Evolutionary conservation across 2,797 vertebrate genomes (phyloP).

Genomic region (Malurus leucopterus): DNA sequence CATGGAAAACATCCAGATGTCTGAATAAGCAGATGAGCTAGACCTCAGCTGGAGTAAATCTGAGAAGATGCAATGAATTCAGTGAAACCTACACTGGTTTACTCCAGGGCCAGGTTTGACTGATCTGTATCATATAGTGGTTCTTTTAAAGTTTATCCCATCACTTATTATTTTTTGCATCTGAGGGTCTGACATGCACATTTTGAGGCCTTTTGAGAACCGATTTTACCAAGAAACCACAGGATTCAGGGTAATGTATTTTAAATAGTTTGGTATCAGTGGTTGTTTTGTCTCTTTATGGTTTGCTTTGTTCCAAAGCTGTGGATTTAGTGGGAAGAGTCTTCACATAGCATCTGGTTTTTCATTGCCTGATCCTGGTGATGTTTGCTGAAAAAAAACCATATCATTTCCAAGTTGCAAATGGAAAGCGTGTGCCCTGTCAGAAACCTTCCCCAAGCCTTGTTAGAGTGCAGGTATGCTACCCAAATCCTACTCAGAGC

Average conservation of each 20-base stretch:
- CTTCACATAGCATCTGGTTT: not conserved
- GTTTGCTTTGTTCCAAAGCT: slow-evolving; percentile 21
- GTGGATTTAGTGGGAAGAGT: not conserved
- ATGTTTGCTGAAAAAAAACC: not conserved
- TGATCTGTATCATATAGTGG: not conserved
- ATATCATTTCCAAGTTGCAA: not conserved
- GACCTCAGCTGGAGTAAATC: not conserved
- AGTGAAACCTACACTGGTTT: not conserved
- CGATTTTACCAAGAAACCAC: not conserved
- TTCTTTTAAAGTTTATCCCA: not conserved
- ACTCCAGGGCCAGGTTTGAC: not conserved
- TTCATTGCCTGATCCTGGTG: not conserved
- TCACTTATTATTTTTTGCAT: not conserved
- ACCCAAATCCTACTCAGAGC: not conserved
- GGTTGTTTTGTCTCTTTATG: not conserved
- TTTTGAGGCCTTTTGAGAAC: slow-evolving; percentile 2
- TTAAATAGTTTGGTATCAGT: not conserved
- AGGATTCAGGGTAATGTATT: not conserved
- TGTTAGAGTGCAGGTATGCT: not conserved
- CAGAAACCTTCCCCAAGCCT: not conserved
- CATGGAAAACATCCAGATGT: not conserved
- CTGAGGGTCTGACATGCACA: not conserved
- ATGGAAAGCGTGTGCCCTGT: not conserved
- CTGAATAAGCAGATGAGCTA: not conserved
- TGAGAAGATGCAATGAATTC: not conserved